These are phyloP conservation scores for Mystacides longicornis DNA, from an alignment of 2,888 invertebrate genomes.

Conservation along the genomic window DNA sequence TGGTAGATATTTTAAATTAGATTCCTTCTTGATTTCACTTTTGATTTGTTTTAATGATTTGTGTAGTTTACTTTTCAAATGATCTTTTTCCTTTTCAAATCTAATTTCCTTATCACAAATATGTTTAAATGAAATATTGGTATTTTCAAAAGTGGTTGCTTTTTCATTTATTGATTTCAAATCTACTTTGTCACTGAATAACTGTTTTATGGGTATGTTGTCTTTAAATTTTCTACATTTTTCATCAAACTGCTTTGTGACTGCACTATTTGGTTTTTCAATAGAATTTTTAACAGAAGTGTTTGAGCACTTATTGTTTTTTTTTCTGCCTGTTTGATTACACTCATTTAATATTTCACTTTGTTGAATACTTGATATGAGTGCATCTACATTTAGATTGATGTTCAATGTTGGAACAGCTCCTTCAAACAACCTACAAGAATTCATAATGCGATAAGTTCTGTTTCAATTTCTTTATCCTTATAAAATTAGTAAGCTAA, in stretches of 20 bases:
- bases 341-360: background rate
- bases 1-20: too few relatives aligned
- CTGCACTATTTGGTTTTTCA: background rate
- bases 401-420: background rate
- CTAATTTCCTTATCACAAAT: background rate
- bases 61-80: too few relatives aligned
- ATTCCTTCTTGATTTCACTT: too few relatives aligned
- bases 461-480: too few relatives aligned
- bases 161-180: too few relatives aligned
- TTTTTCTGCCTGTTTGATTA: background rate
- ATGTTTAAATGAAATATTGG: background rate
- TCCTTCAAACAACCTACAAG: background rate
- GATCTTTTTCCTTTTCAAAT: background rate
- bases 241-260: background rate
- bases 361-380: background rate
- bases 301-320: background rate
- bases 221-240: background rate
- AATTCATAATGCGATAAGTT: too few relatives aligned
- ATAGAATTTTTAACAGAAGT: background rate
- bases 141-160: too few relatives aligned
- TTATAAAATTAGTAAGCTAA: too few relatives aligned
- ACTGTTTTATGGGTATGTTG: background rate
- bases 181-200: too few relatives aligned
- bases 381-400: background rate
- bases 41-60: too few relatives aligned